Evolutionary conservation across 2,797 vertebrate genomes (phyloP), one percentile per base, ranked within the genome.

Genomic region (Vespertilio murinus): DNA sequence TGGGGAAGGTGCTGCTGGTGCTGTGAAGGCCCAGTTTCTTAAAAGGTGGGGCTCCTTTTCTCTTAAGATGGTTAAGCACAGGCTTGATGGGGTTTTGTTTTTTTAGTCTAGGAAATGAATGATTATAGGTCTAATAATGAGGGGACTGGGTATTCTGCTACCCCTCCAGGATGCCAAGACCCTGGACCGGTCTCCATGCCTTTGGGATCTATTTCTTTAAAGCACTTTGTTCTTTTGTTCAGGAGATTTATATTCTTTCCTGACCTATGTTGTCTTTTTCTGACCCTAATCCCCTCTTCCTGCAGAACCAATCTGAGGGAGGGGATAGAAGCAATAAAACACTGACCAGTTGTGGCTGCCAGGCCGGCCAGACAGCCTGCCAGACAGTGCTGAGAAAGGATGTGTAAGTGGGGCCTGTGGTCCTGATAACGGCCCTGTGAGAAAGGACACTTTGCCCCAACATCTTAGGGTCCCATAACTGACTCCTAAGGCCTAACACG

Each of bases 191-290:
- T 90, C 49, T 69, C 47, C 12, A 52, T 80, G 54, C 82, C 81
- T 85, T 84, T 92, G 86, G 56, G 77, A 73, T 90, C 78, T 77
- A 52, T 88, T 90, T 88, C 83, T 96, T 92, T 95, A 93, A 93
- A 96, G 95, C 95, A 97, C 91, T 96, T 94, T 96, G 73, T 96
- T 82, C 64, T 91, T 77, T 90, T 84, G 67, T 88, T 91, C 70
- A 93, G 90, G 77, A 90, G 71, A 80, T 35, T 40, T 75, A 23
- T 94, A 67, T 64, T 93, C 88, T 93, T 40, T 90, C 73, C 83
- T 79, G 71, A 94, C 23, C 52, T n/a, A 59, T 2, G 0, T 38
- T 56, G 14, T 88, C 59, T 94, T 88, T 94, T 93, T 89, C 69
- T 87, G 71, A 92, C 16, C 5, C 67, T 52, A n/a, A 79, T 67